Percentiles rank a stretch among this genome's conserved stretches.
phyloP scores from a whole-genome alignment of 2,113 vertebrate species.

The Catharus minimus region DNA sequence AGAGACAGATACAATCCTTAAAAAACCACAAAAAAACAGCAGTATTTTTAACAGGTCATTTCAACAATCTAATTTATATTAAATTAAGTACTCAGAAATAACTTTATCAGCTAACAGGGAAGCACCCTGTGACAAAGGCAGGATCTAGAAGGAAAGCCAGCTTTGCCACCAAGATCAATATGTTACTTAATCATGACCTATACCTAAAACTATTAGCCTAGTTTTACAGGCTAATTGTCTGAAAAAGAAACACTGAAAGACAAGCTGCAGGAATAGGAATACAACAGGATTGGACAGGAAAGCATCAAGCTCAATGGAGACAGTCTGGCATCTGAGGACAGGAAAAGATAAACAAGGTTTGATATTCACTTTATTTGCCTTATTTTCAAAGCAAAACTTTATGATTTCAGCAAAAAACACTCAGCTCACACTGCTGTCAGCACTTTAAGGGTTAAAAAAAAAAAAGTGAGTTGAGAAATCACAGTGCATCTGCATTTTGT shows the following conservation, averaged over 20 bases:
- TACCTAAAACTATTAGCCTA: background rate
- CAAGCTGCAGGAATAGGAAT: background rate
- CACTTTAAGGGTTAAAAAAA: background rate
- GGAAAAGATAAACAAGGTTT: background rate
- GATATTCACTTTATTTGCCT: background rate
- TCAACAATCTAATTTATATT: background rate
- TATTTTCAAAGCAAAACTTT: background rate
- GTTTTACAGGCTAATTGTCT: background rate
- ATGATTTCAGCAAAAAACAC: background rate
- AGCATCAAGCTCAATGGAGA: background rate
- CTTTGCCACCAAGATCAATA: background rate
- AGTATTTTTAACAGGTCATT: background rate
- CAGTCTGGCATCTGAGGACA: background rate
- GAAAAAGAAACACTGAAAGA: background rate
- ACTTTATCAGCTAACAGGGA: background rate
- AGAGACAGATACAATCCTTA: background rate
- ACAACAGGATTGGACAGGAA: rapidly evolving
- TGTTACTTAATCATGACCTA: background rate
- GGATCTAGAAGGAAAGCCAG: background rate
- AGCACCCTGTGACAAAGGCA: background rate
- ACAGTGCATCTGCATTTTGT: background rate
- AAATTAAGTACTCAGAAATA: background rate
- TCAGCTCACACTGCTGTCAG: background rate
- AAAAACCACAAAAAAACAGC: background rate
- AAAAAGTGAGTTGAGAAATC: background rate